A percentile compares a stretch with the other conserved stretches of the same genome.
These are phyloP conservation scores for Cetonia aurata DNA, from an alignment of 2,888 invertebrate genomes.

Conservation along the genomic window DNA sequence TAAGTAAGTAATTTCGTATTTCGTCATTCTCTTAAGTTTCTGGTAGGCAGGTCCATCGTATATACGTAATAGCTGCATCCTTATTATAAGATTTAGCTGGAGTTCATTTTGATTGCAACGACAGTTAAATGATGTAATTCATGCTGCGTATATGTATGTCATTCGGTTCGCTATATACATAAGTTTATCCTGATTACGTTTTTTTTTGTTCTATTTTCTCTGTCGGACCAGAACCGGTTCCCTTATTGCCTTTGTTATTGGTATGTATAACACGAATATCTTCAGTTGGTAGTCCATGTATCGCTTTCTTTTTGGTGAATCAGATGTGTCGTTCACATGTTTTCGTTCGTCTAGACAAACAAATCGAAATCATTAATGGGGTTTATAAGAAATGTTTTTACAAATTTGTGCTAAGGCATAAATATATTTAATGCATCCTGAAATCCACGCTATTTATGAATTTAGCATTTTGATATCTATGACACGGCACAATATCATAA, in stretches of 20 bases:
- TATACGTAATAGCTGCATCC: constrained; percentile 24
- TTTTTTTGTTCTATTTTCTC: no score
- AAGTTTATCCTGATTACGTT: no score
- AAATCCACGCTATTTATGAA: no score
- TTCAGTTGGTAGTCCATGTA: no score
- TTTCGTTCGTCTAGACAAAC: constrained; percentile 37
- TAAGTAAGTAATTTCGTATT: not conserved
- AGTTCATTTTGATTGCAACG: constrained; percentile 22
- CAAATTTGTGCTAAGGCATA: no score
- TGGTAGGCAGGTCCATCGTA: not conserved
- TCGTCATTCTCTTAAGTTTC: not conserved
- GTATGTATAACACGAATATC: no score
- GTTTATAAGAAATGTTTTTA: not conserved
- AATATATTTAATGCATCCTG: no score
- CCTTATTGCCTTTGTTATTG: no score
- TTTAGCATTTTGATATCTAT: no score
- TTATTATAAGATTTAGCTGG: constrained; percentile 26
- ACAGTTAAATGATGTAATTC: constrained; percentile 23
- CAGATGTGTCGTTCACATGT: constrained; percentile 9
- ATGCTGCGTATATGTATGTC: not conserved
- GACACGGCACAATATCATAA: no score
- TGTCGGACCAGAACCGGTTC: no score
- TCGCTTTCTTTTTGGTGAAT: not conserved
- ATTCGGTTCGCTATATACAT: no score
- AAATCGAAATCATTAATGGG: constrained; percentile 14